Evolutionary conservation across 2,113 vertebrate genomes (phyloP).

Genomic region (Zapus hudsonius): DNA sequence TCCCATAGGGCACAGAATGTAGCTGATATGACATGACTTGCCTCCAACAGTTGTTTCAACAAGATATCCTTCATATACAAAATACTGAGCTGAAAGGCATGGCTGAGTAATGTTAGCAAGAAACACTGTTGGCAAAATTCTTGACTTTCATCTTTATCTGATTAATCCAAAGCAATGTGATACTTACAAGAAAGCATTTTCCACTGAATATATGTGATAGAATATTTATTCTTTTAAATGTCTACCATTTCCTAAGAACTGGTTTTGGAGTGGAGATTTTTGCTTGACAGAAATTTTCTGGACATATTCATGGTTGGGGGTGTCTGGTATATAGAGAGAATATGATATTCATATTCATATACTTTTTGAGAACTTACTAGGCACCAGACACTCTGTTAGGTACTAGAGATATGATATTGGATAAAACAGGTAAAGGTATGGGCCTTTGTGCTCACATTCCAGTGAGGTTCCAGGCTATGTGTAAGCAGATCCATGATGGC

Average conservation of each 20-base stretch:
- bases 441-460: neutral
- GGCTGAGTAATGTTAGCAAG: constrained; percentile 83
- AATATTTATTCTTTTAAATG: constrained; percentile 73
- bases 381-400: neutral
- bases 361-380: neutral
- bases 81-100: constrained; percentile 85
- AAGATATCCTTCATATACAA: constrained; percentile 85
- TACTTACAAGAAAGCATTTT: constrained; percentile 81
- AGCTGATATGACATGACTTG: constrained; percentile 84
- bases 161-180: constrained; percentile 84
- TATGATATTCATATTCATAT: neutral
- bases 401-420: neutral
- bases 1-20: constrained; percentile 83
- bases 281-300: neutral
- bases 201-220: constrained; percentile 71
- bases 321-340: neutral
- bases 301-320: neutral
- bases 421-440: neutral
- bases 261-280: constrained; percentile 49
- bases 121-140: constrained; percentile 86
- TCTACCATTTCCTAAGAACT: constrained; percentile 58
- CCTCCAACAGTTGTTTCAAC: constrained; percentile 88
- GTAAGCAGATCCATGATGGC: neutral
- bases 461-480: neutral
- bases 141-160: constrained; percentile 88